phyloP scores from a whole-genome alignment of 1,140 invertebrate genomes.

The Magallana ariakensis region DNA sequence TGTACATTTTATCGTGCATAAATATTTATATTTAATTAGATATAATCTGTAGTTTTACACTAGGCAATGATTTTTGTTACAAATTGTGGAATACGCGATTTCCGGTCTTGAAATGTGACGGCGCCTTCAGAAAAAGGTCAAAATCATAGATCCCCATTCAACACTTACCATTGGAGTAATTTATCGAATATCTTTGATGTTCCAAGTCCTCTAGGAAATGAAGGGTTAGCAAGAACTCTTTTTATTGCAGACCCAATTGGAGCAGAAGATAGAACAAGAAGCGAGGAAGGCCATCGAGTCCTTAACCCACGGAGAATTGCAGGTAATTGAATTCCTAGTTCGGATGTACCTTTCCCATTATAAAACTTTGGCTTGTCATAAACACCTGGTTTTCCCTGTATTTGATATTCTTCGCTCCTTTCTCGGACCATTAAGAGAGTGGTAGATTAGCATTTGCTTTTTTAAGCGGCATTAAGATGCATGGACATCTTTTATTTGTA shows the following conservation, averaged over 20 bases:
- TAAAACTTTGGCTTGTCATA: background rate
- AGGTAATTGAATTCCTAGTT: slow-evolving; percentile 12
- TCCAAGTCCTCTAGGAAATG: background rate
- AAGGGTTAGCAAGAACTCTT: background rate
- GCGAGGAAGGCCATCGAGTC: slow-evolving; percentile 30
- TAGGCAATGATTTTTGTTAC: no score
- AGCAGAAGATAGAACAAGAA: slow-evolving; percentile 41
- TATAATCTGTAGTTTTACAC: no score
- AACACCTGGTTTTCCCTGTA: background rate
- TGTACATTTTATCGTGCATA: no score
- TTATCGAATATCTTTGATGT: background rate
- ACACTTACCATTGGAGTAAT: background rate
- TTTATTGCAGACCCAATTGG: slow-evolving; percentile 36
- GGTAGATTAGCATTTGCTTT: no score
- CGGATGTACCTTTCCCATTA: background rate
- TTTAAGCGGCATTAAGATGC: no score
- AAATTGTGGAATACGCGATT: background rate
- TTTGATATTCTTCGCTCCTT: background rate
- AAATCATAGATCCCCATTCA: no score
- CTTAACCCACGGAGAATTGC: slow-evolving; percentile 29
- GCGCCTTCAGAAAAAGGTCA: no score
- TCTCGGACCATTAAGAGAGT: background rate
- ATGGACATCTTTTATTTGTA: no score
- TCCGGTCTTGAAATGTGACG: background rate
- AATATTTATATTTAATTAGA: no score